Percentiles rank a stretch among this genome's conserved stretches.
phyloP scores from a whole-genome alignment of 2,113 vertebrate genomes.

The Zingel zingel region DNA sequence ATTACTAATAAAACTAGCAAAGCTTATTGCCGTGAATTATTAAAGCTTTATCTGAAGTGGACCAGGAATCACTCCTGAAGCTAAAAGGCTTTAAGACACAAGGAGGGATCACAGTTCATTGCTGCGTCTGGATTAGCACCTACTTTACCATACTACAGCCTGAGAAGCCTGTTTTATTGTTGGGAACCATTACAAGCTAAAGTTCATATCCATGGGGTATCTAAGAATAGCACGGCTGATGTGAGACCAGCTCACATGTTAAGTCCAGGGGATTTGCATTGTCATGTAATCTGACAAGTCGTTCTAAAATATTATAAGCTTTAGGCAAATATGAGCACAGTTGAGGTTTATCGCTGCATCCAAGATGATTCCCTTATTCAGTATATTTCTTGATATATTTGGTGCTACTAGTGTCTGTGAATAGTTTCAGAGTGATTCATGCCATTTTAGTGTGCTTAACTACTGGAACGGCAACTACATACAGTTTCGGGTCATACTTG shows the following conservation, averaged over 20 bases:
- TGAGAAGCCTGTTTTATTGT: constrained; percentile 35
- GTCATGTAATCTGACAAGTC: constrained; percentile 36
- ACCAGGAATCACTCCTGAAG: constrained; percentile 86
- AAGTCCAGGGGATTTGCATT: constrained; percentile 48
- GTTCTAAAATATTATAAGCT: constrained; percentile 27
- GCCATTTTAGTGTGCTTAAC: neutral
- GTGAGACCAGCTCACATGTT: constrained; percentile 21
- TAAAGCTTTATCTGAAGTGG: constrained; percentile 88
- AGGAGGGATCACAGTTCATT: constrained; percentile 70
- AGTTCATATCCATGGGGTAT: constrained; percentile 21
- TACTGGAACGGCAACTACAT: neutral
- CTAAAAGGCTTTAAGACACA: constrained; percentile 83
- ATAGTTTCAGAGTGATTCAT: neutral
- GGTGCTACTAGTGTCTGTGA: no score
- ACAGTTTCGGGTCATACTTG: neutral
- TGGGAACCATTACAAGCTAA: constrained; percentile 38
- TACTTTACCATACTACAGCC: constrained; percentile 13
- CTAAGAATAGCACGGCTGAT: constrained; percentile 26
- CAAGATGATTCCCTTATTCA: neutral
- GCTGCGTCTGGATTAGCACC: constrained; percentile 62
- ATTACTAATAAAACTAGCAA: constrained; percentile 93
- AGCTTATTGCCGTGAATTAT: constrained; percentile 93
- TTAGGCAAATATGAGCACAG: constrained; percentile 3
- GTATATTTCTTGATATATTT: constrained; percentile 8
- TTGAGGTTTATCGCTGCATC: constrained; percentile 1